Percentiles rank a stretch among this genome's conserved stretches.
These are phyloP conservation scores for Agrochola litura DNA, from an alignment of 2,888 invertebrate genomes.

Conservation along the genomic window DNA sequence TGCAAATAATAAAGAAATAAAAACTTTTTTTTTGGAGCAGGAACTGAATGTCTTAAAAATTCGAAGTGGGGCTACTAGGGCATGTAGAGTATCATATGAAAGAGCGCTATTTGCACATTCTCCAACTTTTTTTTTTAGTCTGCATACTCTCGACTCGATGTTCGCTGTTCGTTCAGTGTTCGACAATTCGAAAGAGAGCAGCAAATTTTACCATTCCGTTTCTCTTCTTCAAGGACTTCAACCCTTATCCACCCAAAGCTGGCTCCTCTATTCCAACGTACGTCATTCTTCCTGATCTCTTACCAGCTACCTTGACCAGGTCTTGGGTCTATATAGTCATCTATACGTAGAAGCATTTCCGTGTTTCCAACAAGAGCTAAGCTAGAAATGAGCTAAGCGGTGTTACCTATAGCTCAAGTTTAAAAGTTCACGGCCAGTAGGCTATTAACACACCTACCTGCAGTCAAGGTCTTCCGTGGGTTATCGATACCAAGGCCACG, in stretches of 20 bases:
- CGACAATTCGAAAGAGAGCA: not conserved
- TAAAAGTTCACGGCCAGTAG: conserved; percentile 44
- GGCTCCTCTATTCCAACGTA: not conserved
- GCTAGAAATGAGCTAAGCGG: not conserved
- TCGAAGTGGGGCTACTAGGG: too few relatives aligned
- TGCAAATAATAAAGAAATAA: too few relatives aligned
- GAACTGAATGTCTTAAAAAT: too few relatives aligned
- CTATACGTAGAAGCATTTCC: not conserved
- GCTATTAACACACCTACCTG: not conserved
- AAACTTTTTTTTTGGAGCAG: too few relatives aligned
- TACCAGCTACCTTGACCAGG: not conserved
- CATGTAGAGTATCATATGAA: too few relatives aligned
- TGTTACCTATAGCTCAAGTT: conserved; percentile 18
- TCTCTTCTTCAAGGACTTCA: not conserved
- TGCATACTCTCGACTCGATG: too few relatives aligned
- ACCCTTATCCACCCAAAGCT: not conserved
- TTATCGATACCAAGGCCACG: not conserved
- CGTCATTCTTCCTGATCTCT: not conserved
- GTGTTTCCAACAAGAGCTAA: not conserved
- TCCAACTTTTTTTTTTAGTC: too few relatives aligned
- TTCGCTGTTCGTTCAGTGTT: not conserved
- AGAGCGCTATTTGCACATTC: too few relatives aligned
- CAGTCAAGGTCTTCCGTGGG: conserved; percentile 33
- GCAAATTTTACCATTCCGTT: not conserved
- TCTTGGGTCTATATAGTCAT: not conserved